Conservation (phyloP, 2,888 invertebrate genomes). For the Eupithecia exiguata region DNA sequence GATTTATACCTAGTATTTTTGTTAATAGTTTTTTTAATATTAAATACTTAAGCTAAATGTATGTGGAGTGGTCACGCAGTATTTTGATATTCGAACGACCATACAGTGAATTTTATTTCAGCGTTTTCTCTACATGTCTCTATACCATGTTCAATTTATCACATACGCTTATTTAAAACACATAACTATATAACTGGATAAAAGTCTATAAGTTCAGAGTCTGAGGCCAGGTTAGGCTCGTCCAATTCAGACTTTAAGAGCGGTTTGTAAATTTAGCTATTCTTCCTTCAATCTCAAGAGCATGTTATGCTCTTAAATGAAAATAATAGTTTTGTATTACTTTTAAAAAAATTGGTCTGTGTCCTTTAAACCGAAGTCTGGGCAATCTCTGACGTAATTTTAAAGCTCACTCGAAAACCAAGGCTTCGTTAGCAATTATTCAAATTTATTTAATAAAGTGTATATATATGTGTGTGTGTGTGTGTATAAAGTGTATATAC, state of each 20-base stretch:
- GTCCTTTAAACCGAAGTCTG: background rate
- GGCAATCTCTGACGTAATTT: background rate
- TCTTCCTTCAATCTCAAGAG: background rate
- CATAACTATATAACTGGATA: background rate
- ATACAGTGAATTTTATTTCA: background rate
- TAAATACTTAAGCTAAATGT: background rate
- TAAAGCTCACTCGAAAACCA: background rate
- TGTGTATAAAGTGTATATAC: background rate
- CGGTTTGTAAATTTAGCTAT: background rate
- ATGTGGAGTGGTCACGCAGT: background rate
- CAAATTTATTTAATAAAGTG: too few relatives aligned
- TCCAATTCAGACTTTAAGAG: background rate
- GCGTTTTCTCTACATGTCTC: background rate
- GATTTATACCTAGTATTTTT: background rate
- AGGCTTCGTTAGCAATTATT: background rate
- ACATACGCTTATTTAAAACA: background rate
- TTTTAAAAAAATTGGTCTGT: background rate
- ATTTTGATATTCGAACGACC: background rate
- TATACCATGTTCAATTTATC: background rate
- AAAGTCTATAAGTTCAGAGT: background rate
- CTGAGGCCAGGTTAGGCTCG: background rate
- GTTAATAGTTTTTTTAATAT: background rate
- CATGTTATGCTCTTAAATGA: background rate
- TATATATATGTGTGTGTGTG: too few relatives aligned
- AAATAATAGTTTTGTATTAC: background rate